Percentiles rank a stretch among this genome's conserved stretches.
phyloP scores from a whole-genome alignment of 1,140 invertebrate species.

The Lamellibrachia luymesi region DNA sequence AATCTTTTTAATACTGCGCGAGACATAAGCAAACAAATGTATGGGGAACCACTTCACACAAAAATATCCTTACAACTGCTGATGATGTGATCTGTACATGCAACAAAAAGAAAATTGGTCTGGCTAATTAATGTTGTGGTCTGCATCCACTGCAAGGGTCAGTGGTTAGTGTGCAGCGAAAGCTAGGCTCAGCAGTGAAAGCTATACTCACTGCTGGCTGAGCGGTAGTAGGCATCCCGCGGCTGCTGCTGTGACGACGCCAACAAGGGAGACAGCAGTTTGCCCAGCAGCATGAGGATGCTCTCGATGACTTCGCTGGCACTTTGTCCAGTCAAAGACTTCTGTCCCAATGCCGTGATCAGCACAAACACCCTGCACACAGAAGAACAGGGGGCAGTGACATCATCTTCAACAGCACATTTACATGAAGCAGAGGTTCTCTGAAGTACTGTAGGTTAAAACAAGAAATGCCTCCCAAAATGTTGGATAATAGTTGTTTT shows the following conservation, averaged over 20 bases:
- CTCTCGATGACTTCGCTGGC: slow-evolving; percentile 51
- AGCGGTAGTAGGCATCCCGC: neutral
- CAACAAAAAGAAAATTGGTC: too few species aligned
- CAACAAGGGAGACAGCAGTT: slow-evolving; percentile 46
- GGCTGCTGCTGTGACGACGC: neutral
- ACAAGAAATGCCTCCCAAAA: neutral
- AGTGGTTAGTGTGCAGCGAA: too few species aligned
- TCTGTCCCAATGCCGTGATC: slow-evolving; percentile 80
- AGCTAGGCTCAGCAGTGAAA: neutral
- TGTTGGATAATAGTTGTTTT: neutral
- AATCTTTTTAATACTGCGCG: too few species aligned
- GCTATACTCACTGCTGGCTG: neutral
- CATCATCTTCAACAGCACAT: neutral
- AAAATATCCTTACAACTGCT: too few species aligned
- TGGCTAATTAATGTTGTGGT: too few species aligned
- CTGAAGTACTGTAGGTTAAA: neutral
- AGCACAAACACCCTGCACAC: slow-evolving; percentile 77
- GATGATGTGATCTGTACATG: too few species aligned
- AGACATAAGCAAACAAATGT: too few species aligned
- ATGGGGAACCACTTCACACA: too few species aligned
- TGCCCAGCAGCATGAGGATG: slow-evolving; percentile 49
- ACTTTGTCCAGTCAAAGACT: slow-evolving; percentile 63
- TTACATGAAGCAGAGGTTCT: too few species aligned
- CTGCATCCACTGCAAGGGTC: too few species aligned
- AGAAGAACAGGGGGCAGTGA: slow-evolving; percentile 24